Conservation (phyloP, 1,140 invertebrate species). For the Cryptotermes secundus region DNA sequence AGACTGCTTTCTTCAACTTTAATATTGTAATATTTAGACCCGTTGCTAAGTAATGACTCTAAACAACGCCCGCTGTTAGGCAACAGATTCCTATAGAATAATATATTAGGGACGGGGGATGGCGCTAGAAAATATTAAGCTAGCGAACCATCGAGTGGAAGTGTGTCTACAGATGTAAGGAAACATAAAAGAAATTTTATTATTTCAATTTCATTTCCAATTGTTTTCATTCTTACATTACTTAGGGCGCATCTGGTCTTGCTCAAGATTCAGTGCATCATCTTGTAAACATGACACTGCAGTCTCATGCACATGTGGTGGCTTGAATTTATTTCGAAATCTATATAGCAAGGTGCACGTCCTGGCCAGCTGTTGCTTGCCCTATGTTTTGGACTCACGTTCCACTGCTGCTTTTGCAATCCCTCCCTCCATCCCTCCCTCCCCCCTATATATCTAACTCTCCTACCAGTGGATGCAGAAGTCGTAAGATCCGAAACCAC, state of each 20-base stretch:
- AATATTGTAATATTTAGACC: no score
- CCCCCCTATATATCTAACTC: background rate
- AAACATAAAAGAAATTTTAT: background rate
- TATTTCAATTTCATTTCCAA: background rate
- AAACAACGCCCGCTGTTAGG: no score
- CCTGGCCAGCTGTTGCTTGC: background rate
- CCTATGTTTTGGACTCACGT: conserved; percentile 18
- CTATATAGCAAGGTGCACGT: background rate
- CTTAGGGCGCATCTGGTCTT: background rate
- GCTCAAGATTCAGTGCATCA: background rate
- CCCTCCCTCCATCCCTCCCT: no score
- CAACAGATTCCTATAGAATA: no score
- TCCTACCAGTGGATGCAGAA: background rate
- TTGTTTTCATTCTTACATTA: no score
- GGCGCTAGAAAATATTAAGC: no score
- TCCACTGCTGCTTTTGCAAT: background rate
- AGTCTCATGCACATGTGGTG: background rate
- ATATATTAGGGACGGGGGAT: no score
- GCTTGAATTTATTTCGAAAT: background rate
- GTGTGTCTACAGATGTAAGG: no score
- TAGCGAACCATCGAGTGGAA: no score
- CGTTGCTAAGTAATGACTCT: no score
- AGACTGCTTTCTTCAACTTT: no score
- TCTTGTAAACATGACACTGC: background rate
- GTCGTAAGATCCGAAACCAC: background rate